Evolutionary conservation across 30 jellyfish, hydroid and myxozoan species (phyloP), one percentile per base, ranked within the genome.

Genomic region (Aurelia sp.): DNA sequence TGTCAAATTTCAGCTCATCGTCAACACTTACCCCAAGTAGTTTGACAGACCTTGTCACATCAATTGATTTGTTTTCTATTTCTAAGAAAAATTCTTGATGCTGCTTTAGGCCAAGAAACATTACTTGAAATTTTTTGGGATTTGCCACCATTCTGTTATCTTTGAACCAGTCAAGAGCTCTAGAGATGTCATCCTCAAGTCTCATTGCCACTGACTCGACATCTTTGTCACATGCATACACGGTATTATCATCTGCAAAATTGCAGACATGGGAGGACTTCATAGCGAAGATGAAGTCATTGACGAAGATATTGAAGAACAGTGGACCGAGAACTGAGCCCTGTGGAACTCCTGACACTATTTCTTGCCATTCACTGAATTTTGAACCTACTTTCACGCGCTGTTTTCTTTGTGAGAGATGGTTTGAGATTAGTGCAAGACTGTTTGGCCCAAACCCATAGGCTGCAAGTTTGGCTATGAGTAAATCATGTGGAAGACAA

Each of bases 281-380:
- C 17, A 85, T 76, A 15, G 13, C 41, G 37, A 50, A 20, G 64
- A 86, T 71, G 19, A 86, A 60, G 76, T 75, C 90, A 59, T 86
- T 84, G 11, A 70, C 61, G 74, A 57, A 84, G 65, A 74, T 55
- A 75, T 86, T 86, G 66, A 86, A 86, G 3, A 86, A 50, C 3
- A 74, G 79, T 6, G 84, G 82, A 17, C 85, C 80, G 12, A 57
- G 74, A 75, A 50, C 86, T 30, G 85, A 74, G 64, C 93, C 93
- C 74, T 84, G 93, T 10, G 88, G 87, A 35, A 73, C 93, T 4
- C 93, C 87, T 73, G 60, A 16, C 13, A 18, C 44, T 16, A 47
- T 55, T 22, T 84, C 93, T 6, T 41, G 73, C 95, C 85, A 86
- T 20, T 53, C 70, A 30, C 88, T 84, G 64, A 71, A 84, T 31